A percentile compares a stretch with the other conserved stretches of the same genome.
Evolutionary conservation across 35 echinoderm and acorn worm genomes (phyloP).

Genomic region (Heliocidaris erythrogramma): DNA sequence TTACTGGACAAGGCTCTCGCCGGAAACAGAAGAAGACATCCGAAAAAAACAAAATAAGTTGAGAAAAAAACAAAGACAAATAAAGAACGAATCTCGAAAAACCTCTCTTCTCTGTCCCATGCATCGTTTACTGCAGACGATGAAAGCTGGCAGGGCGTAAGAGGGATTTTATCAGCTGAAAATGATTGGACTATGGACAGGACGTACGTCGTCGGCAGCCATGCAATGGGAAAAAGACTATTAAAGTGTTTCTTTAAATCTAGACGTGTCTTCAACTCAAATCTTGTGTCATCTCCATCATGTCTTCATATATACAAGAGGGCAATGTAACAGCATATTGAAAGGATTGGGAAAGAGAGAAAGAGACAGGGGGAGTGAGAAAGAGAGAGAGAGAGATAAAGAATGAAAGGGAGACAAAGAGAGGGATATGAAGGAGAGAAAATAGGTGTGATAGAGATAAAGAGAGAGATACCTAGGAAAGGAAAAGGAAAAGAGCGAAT

Average conservation of each 20-base stretch:
- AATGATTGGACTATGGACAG: background rate
- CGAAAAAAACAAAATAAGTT: no score
- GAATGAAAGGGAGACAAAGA: no score
- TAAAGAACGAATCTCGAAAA: background rate
- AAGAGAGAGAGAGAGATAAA: no score
- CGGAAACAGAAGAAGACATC: no score
- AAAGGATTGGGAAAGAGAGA: background rate
- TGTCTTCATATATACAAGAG: background rate
- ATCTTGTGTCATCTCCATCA: background rate
- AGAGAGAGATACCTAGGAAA: no score
- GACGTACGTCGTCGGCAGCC: background rate
- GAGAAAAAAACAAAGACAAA: background rate
- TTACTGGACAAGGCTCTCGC: no score
- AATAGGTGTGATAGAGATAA: no score
- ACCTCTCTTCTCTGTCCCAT: background rate
- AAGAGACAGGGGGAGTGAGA: no score
- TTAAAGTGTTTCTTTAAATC: background rate
- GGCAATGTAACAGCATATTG: background rate
- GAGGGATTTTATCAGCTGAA: background rate
- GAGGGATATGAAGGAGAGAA: no score
- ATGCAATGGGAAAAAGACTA: background rate
- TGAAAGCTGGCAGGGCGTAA: background rate
- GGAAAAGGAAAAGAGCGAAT: no score
- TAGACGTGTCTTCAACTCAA: background rate
- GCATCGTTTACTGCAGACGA: background rate